Evolutionary conservation across 2,113 vertebrate species (phyloP), one percentile per base, ranked within the genome.

Genomic region (Tonatia bakeri): DNA sequence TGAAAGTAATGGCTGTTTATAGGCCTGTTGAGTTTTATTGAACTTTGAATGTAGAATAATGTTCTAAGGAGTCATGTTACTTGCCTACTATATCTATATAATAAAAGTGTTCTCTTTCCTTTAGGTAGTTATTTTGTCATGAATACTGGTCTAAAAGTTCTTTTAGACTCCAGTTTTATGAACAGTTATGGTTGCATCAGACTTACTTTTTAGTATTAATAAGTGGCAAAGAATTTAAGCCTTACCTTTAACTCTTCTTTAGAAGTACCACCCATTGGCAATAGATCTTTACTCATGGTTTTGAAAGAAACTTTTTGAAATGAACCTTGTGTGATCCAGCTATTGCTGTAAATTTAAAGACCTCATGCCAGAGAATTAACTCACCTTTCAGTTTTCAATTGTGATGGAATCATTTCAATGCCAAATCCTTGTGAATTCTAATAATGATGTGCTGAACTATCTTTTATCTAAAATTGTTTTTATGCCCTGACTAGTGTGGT

Each of bases 281-380:
- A 0, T 92, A 56, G 24, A 89, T 64, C 3, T 86, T 84, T 76
- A 84, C 86, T 89, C 7, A 61, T 50, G 93, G 7, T 90, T 94
- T 92, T 96, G 64, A 81, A 89, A 87, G 26, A 95, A 91, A 87
- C 54, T 17, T 87, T 88, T 96, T 92, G 54, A 75, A 94, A 40
- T 91, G 11, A 84, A 3, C 17, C 36, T 19, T 86, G 1, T 59
- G 24, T 33, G 40, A 87, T 93, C 67, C 76, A 31, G 33, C 36
- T 77, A 7, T 47, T 85, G 33, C 28, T 82, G 0, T 80, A 83
- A 86, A 75, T 89, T 93, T 8, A 1, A 86, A 75, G 20, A 20
- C 31, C 22, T 87, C 22, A 64, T 69, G 24, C 33, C 31, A 90
- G 52, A 70, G 54, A 94, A 93, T 96, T 80, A 95, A 93, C n/a